A percentile compares a stretch with the other conserved stretches of the same genome.
phyloP scores from a whole-genome alignment of 2,113 vertebrate species.

The Tichodroma muraria region DNA sequence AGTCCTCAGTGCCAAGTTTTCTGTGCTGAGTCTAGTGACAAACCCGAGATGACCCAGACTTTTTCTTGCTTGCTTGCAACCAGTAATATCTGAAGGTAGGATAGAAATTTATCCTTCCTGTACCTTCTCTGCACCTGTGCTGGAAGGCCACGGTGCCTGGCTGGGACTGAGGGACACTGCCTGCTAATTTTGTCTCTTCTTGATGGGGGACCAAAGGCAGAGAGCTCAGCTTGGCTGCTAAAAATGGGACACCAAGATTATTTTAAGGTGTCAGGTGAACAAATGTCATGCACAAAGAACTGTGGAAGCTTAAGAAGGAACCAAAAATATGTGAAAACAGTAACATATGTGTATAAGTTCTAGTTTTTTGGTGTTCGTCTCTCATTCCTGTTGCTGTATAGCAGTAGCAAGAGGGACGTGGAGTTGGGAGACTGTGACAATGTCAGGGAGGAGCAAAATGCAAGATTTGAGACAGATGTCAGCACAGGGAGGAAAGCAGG shows the following conservation, averaged over 20 bases:
- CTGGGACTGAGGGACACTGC: background rate
- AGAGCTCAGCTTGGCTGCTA: background rate
- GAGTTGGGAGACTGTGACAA: background rate
- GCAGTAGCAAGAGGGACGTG: background rate
- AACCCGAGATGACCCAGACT: background rate
- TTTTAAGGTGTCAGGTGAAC: background rate
- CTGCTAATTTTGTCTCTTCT: background rate
- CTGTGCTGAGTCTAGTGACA: background rate
- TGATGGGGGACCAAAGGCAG: background rate
- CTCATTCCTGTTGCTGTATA: background rate
- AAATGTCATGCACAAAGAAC: background rate
- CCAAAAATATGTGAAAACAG: background rate
- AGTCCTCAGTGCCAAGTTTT: background rate
- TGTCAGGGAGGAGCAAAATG: background rate
- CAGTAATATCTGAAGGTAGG: background rate
- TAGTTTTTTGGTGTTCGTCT: background rate
- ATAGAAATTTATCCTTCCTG: background rate
- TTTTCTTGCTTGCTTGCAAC: background rate
- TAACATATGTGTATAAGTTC: background rate
- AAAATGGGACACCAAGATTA: background rate
- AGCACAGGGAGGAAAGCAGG: background rate
- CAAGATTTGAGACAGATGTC: background rate
- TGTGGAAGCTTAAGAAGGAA: background rate
- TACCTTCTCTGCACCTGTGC: background rate
- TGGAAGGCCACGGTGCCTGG: background rate